Evolutionary conservation across 2,797 vertebrate genomes (phyloP), one percentile per base, ranked within the genome.

Genomic region (Pangasius djambal): DNA sequence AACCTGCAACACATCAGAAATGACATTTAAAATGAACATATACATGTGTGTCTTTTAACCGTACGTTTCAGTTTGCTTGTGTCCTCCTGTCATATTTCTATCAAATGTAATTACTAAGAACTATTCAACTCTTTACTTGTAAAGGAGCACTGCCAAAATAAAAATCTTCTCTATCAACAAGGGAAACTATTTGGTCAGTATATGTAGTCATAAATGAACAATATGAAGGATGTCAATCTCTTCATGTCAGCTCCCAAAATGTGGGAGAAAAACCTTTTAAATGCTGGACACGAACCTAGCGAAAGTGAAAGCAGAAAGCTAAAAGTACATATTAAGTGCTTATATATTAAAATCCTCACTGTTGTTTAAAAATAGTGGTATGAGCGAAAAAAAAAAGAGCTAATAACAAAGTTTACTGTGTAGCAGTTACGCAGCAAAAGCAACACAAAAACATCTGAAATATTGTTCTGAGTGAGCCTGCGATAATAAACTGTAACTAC

Each of bases 121-220:
- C 61, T 20, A 44, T 59, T 74, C 1, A 34, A 78, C n/a, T 75
- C 52, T 86, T 55, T 50, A 77, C 74, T 34, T 59, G 59, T 86
- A 83, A 92, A 91, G 77, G 83, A 92, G 65, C 28, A 18, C 87
- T 86, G 87, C 87, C 70, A 48, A 78, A 86, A 83, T 89, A 37
- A 85, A 89, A 87, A 57, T 37, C 78, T 59, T 84, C 48, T 55
- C 34, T 57, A 88, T 84, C 16, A 34, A 85, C 75, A 69, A 81
- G 85, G 69, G 55, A 89, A 89, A 72, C 74, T 55, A 67, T 90
- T 83, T 85, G 86, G 89, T 89, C 87, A 81, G 34, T 63, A 65
- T n/a, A n/a, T 16, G 57, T 59, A 81, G 44, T 67, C 61, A 52
- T 83, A 82, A 83, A 48, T n/a, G 48, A 83, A 65, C 78, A 89